Evolutionary conservation across 2,113 vertebrate genomes (phyloP), one percentile per base, ranked within the genome.

Genomic region (Hypocryptadius cinnamomeus): DNA sequence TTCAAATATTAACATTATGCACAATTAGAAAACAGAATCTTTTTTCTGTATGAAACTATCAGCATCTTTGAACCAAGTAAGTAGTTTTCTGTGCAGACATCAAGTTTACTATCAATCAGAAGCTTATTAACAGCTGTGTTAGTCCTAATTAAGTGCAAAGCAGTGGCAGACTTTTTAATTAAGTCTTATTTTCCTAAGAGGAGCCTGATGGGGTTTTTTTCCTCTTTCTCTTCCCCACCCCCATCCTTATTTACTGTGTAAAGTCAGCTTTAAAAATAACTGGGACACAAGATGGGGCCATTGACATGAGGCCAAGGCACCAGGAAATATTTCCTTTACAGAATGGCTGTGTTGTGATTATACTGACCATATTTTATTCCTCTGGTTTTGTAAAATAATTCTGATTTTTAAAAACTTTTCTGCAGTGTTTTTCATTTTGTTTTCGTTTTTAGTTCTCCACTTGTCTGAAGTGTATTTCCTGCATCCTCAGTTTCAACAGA

Each of bases 1-100:
- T 95, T 97, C 93, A 97, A 96, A 97, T 96, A 97, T 97, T 97
- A 96, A 97, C 94, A 88, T 87, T 94, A 92, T 95, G 93, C 92
- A 83, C 94, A 96, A 94, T 96, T 94, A 94, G 87, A 95, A 95
- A 95, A 96, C 93, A 96, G 96, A 86, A 86, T 54, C 74, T 93
- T 95, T 92, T 89, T 95, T 94, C 96, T 83, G 84, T 86, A 93
- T 88, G 85, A 79, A 95, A 70, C 85, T 72, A 86, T 90, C 85
- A 85, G 51, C 89, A 82, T 92, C 92, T 90, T 90, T 85, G 90
- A 95, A 92, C 50, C 57, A 85, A 71, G 47, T 92, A 95, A 89
- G 92, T 95, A 94, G 79, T 86, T 96, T 96, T 95, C 86, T 92
- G 72, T 94, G 94, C 92, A 91, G 89, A 85, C 91, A 94, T 96